phyloP scores from a whole-genome alignment of 2,113 vertebrate species.

The Hemicordylus capensis region DNA sequence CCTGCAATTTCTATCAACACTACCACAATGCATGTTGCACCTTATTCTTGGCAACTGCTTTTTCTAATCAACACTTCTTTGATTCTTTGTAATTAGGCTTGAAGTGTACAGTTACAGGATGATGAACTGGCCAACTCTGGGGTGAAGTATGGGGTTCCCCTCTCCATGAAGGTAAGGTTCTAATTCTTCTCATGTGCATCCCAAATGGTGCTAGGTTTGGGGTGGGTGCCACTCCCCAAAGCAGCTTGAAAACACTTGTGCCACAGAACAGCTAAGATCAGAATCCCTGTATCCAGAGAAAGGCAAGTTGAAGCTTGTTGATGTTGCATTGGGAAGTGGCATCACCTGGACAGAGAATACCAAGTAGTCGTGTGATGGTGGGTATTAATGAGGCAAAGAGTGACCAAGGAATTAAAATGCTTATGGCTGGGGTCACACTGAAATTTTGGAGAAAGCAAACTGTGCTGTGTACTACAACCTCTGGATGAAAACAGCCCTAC shows the following conservation, averaged over 20 bases:
- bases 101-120: background rate
- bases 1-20: too few species aligned
- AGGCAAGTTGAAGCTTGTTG: background rate
- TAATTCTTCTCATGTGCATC: too few species aligned
- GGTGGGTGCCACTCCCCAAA: too few species aligned
- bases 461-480: background rate
- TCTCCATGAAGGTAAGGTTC: background rate
- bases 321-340: background rate
- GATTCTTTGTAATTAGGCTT: background rate
- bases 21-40: too few species aligned
- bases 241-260: too few species aligned
- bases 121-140: background rate
- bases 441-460: background rate
- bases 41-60: background rate
- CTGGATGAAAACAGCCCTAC: background rate
- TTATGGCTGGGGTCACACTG: background rate
- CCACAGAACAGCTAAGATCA: too few species aligned
- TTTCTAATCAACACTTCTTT: background rate
- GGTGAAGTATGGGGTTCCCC: background rate
- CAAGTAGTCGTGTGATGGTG: background rate
- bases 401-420: background rate
- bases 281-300: too few species aligned
- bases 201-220: too few species aligned
- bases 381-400: too few species aligned
- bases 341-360: background rate